A percentile compares a stretch with the other conserved stretches of the same genome.
These are phyloP conservation scores for Botrylloides violaceus DNA, from an alignment of 23 tunicate genomes.

Conservation along the genomic window DNA sequence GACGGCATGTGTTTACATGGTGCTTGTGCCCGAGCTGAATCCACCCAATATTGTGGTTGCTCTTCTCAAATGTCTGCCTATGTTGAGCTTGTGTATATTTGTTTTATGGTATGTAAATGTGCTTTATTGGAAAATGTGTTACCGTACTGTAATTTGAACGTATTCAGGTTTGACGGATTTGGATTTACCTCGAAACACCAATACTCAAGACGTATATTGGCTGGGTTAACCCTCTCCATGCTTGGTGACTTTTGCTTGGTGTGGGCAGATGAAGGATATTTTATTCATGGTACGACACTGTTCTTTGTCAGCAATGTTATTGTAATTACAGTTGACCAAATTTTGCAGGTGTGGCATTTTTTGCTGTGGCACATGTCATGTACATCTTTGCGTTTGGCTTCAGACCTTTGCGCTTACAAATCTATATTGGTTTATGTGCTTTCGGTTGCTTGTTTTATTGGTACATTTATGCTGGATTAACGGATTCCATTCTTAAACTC, in stretches of 20 bases:
- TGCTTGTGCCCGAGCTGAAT: conserved; percentile 77
- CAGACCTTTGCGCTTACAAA: conserved; percentile 56
- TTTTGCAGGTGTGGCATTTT: conserved; percentile 68
- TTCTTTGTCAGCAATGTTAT: neutral
- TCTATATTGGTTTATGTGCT: conserved; percentile 40
- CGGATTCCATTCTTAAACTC: conserved; percentile 43
- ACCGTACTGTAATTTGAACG: too few relatives aligned
- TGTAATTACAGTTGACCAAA: neutral
- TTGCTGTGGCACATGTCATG: conserved; percentile 78
- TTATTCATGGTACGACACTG: conserved; percentile 54
- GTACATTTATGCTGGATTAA: conserved; percentile 61
- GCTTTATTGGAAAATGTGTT: too few relatives aligned
- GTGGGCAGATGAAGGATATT: conserved; percentile 90
- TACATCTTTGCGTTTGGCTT: conserved; percentile 90
- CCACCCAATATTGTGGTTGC: conserved; percentile 86
- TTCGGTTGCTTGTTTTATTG: conserved; percentile 32
- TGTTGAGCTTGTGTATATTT: conserved; percentile 61
- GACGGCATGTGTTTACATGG: conserved; percentile 78
- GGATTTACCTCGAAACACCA: conserved; percentile 74
- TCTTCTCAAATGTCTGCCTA: conserved; percentile 70
- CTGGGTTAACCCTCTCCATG: conserved; percentile 76
- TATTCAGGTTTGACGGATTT: conserved; percentile 80
- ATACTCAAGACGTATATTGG: conserved; percentile 74
- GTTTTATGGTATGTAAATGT: conserved; percentile 62
- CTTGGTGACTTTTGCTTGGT: conserved; percentile 87